phyloP scores from a whole-genome alignment of 2,113 vertebrate species.

The Prunella fulvescens region DNA sequence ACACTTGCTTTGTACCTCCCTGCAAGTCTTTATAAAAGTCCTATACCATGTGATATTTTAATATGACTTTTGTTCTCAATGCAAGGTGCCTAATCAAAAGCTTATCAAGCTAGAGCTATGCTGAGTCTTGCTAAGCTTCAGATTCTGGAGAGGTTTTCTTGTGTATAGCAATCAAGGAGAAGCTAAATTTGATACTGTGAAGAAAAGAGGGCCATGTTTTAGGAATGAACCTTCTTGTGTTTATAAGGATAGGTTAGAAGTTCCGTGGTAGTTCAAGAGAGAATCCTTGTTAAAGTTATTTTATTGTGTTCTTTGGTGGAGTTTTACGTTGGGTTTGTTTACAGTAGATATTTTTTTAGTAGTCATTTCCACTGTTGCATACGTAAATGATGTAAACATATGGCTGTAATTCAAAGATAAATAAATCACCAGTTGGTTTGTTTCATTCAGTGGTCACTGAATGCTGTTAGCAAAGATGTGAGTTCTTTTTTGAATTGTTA shows the following conservation, averaged over 20 bases:
- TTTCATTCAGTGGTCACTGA: background rate
- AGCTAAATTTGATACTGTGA: background rate
- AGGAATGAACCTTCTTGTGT: background rate
- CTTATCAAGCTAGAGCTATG: background rate
- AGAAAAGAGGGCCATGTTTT: background rate
- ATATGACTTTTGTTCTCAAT: background rate
- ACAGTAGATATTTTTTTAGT: background rate
- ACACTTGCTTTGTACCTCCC: background rate
- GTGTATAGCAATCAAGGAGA: background rate
- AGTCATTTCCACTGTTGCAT: background rate
- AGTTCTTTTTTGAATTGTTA: background rate
- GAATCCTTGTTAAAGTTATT: background rate
- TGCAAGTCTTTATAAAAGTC: background rate
- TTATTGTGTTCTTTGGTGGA: background rate
- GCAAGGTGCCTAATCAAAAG: background rate
- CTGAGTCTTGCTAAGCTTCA: background rate
- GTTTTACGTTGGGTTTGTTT: background rate
- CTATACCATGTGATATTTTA: background rate
- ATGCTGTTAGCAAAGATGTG: background rate
- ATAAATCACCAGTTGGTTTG: background rate
- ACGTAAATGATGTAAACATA: background rate
- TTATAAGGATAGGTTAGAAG: background rate
- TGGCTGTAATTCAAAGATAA: background rate
- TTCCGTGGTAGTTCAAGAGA: background rate
- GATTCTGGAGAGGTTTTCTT: background rate